These are phyloP conservation scores for Crotalus viridis DNA, from an alignment of 2,113 vertebrate species.

Conservation along the genomic window DNA sequence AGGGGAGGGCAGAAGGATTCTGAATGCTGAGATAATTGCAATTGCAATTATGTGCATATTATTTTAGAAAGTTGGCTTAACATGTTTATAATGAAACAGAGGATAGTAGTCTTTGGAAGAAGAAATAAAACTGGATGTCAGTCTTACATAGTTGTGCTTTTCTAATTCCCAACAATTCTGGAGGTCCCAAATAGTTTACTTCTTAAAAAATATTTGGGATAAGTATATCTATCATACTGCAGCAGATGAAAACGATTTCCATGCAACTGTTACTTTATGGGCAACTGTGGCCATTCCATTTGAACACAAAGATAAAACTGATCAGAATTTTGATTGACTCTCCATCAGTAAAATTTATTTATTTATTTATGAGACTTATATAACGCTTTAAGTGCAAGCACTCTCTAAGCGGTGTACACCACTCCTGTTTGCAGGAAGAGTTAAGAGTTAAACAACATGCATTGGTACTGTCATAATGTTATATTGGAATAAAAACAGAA, in stretches of 20 bases:
- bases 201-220: not conserved
- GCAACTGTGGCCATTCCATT: not conserved
- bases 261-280: not conserved
- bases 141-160: not conserved
- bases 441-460: not conserved
- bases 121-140: not conserved
- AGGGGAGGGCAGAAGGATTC: conserved; percentile 38
- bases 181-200: not conserved
- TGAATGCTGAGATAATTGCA: not conserved
- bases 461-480: not conserved
- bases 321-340: not conserved
- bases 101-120: not conserved
- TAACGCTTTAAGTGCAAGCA: too few relatives aligned
- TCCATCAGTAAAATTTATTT: not conserved
- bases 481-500: not conserved
- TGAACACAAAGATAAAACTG: not conserved
- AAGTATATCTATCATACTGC: not conserved
- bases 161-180: not conserved
- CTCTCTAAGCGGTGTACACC: not conserved
- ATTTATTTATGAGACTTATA: too few relatives aligned
- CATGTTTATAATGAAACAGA: not conserved
- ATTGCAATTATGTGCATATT: not conserved
- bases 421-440: not conserved
- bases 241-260: not conserved
- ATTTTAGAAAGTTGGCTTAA: not conserved